Evolutionary conservation across 2,888 invertebrate genomes (phyloP).

Genomic region (Augochlorella aurata): DNA sequence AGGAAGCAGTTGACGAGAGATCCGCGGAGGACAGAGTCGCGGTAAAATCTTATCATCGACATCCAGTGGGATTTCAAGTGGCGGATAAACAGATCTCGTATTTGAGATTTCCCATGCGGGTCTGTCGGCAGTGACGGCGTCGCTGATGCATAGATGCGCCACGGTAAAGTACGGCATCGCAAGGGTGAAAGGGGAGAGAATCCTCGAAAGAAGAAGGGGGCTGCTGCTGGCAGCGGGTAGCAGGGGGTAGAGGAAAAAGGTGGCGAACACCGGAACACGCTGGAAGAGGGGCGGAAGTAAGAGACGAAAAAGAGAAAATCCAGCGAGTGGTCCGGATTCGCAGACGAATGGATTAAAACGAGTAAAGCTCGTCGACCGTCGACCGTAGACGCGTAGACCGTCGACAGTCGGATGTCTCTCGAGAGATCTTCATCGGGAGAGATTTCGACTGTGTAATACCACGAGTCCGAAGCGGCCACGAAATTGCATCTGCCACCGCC

Average conservation of each 20-base stretch:
- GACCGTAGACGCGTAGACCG: background rate
- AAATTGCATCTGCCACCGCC: slow-evolving; percentile 48
- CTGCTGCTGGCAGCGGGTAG: background rate
- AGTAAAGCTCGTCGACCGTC: slow-evolving; percentile 52
- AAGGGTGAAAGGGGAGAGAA: background rate
- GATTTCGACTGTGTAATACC: slow-evolving; percentile 58
- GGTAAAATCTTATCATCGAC: slow-evolving; percentile 73
- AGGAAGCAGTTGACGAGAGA: slow-evolving; percentile 32
- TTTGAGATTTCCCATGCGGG: slow-evolving; percentile 76
- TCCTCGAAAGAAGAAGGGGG: background rate
- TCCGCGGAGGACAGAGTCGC: slow-evolving; percentile 34
- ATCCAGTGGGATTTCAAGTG: slow-evolving; percentile 70
- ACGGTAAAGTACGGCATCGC: background rate
- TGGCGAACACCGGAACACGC: background rate
- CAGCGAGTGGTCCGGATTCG: slow-evolving; percentile 55
- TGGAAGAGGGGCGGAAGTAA: slow-evolving; percentile 3
- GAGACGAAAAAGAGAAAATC: slow-evolving; percentile 19
- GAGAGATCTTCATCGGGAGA: slow-evolving; percentile 64
- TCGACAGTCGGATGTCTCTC: slow-evolving; percentile 50
- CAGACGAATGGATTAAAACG: slow-evolving; percentile 57
- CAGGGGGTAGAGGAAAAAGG: background rate
- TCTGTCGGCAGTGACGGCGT: slow-evolving; percentile 55
- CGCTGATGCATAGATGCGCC: slow-evolving; percentile 27
- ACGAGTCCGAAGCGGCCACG: slow-evolving; percentile 44
- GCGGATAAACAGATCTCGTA: slow-evolving; percentile 73